Evolutionary conservation across 2,797 vertebrate genomes (phyloP).

Genomic region (Rhinatrema bivittatum): DNA sequence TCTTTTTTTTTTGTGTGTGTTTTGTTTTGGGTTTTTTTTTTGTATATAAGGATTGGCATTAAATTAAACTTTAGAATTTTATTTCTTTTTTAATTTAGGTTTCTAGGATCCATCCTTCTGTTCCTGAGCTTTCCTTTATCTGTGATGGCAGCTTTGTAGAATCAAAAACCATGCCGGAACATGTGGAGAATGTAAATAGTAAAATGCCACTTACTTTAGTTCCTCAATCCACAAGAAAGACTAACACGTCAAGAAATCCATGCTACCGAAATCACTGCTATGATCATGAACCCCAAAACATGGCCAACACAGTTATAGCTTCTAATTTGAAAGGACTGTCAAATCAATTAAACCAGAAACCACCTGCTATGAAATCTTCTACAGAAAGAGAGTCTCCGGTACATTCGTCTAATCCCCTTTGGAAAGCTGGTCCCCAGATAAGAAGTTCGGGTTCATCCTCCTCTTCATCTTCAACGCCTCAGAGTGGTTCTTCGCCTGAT

Average conservation of each 20-base stretch:
- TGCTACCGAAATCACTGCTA: conserved; percentile 13
- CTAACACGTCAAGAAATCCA: neutral
- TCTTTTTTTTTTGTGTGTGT: no score
- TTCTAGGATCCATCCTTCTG: conserved; percentile 75
- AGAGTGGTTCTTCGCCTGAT: conserved; percentile 39
- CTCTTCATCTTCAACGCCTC: conserved; percentile 43
- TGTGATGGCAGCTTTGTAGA: conserved; percentile 70
- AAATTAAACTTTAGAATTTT: no score
- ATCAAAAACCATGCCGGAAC: conserved; percentile 26
- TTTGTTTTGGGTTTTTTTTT: no score
- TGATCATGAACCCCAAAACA: conserved; percentile 19
- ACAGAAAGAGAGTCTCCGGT: conserved; percentile 33
- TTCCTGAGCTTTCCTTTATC: conserved; percentile 90
- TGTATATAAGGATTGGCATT: no score
- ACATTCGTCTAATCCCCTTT: conserved; percentile 28
- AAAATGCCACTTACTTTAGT: conserved; percentile 20
- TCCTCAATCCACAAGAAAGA: conserved; percentile 21
- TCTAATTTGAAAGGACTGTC: conserved; percentile 30
- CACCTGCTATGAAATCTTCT: conserved; percentile 12
- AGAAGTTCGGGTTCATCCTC: conserved; percentile 41
- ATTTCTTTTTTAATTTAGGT: conserved; percentile 47
- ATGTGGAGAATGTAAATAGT: conserved; percentile 12
- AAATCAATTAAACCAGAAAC: conserved; percentile 30
- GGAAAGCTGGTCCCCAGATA: conserved; percentile 27
- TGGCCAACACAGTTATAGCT: conserved; percentile 5